A percentile compares a stretch with the other conserved stretches of the same genome.
These are phyloP conservation scores for Cantharis rufa DNA, from an alignment of 2,888 invertebrate genomes.

Conservation along the genomic window DNA sequence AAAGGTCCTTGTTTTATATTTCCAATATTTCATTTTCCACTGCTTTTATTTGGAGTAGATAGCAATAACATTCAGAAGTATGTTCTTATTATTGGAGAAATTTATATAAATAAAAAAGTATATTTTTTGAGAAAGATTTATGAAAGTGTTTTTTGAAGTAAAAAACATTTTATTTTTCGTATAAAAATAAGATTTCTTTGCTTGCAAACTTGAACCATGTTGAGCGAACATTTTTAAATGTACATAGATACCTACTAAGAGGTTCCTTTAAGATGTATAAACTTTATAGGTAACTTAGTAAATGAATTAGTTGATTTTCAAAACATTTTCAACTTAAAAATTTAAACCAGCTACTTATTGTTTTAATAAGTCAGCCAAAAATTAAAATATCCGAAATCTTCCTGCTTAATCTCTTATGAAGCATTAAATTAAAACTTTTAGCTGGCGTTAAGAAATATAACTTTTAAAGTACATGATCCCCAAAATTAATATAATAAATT, in stretches of 20 bases:
- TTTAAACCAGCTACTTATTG: neutral
- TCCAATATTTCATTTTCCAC: neutral
- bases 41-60: neutral
- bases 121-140: neutral
- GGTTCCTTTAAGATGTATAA: neutral
- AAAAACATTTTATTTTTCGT: neutral
- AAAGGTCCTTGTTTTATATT: neutral
- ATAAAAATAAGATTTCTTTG: neutral
- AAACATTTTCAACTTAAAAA: neutral
- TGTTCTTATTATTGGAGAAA: neutral
- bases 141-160: neutral
- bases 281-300: neutral
- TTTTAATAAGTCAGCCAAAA: neutral
- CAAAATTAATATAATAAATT: neutral
- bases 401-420: neutral
- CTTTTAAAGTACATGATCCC: neutral
- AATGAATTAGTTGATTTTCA: neutral
- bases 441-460: neutral
- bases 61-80: neutral
- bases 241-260: neutral
- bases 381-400: neutral
- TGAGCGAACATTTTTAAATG: neutral
- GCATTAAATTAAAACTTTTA: neutral
- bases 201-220: neutral
- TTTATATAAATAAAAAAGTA: neutral